Percentiles rank a stretch among this genome's conserved stretches.
phyloP scores from a whole-genome alignment of 23 tunicate genomes.

The Aplidium turbinatum region DNA sequence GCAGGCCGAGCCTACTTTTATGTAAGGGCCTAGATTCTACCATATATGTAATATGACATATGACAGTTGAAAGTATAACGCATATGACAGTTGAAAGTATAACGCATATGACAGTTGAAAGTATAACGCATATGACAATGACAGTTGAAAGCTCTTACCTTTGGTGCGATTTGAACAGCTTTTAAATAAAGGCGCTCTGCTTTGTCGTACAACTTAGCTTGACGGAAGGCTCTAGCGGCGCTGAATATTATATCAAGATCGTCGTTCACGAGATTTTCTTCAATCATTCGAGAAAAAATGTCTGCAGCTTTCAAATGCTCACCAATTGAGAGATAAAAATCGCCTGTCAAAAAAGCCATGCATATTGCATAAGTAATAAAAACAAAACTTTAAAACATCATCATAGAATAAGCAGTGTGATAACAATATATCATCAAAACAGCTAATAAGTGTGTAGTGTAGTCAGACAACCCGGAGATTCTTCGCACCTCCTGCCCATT shows the following conservation, averaged over 20 bases:
- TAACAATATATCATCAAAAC: background rate
- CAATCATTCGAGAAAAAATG: constrained; percentile 16
- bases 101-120: background rate
- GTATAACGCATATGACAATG: background rate
- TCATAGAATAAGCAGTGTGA: no score
- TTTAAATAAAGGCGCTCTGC: constrained; percentile 47
- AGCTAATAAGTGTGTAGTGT: no score
- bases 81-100: no score
- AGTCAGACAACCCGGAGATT: no score
- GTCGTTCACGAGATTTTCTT: constrained; percentile 17
- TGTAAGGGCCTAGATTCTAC: no score
- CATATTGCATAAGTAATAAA: background rate
- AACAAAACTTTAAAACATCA: no score
- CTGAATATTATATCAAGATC: constrained; percentile 44
- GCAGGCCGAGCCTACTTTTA: no score
- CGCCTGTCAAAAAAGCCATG: constrained; percentile 24
- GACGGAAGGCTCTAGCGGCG: constrained; percentile 58
- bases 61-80: no score
- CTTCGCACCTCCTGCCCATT: no score
- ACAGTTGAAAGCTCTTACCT: constrained; percentile 44
- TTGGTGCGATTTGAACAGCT: constrained; percentile 21
- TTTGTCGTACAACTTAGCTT: constrained; percentile 27
- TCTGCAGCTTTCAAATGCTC: constrained; percentile 31
- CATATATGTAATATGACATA: no score
- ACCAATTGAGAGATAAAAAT: constrained; percentile 21